Conservation (phyloP, 2,888 invertebrate species). For the Rhaphigaster nebulosa region DNA sequence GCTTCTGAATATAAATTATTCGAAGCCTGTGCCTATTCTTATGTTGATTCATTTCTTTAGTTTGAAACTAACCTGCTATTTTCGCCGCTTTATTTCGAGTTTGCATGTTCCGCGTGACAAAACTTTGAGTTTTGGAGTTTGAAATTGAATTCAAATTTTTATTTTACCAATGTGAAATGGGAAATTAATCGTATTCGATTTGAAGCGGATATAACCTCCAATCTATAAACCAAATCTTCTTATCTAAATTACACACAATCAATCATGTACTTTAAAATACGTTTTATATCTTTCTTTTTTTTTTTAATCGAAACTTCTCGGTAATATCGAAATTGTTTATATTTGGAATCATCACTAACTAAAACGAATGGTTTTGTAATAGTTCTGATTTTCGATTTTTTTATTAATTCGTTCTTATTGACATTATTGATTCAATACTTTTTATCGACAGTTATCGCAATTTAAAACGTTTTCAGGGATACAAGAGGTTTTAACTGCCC, state of each 20-base stretch:
- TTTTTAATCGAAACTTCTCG: background rate
- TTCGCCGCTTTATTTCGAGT: background rate
- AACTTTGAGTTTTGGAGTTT: background rate
- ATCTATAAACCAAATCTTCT: background rate
- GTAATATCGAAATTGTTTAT: background rate
- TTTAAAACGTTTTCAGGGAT: no score
- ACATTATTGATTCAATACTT: no score
- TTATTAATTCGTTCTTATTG: no score
- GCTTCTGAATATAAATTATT: slow-evolving; percentile 18
- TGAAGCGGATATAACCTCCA: background rate
- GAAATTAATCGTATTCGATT: background rate
- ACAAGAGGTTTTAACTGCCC: no score
- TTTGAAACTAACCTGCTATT: background rate
- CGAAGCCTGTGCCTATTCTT: background rate
- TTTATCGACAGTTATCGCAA: no score
- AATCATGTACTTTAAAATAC: background rate
- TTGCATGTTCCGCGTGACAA: background rate
- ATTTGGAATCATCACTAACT: background rate
- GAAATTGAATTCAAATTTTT: background rate
- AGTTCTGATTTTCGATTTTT: no score
- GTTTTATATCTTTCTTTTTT: background rate
- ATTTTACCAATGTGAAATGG: background rate
- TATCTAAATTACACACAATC: background rate
- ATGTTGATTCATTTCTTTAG: background rate
- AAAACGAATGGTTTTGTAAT: no score